These are phyloP conservation scores for Galerucella nymphaeae DNA, from an alignment of 2,888 invertebrate species.

Conservation along the genomic window DNA sequence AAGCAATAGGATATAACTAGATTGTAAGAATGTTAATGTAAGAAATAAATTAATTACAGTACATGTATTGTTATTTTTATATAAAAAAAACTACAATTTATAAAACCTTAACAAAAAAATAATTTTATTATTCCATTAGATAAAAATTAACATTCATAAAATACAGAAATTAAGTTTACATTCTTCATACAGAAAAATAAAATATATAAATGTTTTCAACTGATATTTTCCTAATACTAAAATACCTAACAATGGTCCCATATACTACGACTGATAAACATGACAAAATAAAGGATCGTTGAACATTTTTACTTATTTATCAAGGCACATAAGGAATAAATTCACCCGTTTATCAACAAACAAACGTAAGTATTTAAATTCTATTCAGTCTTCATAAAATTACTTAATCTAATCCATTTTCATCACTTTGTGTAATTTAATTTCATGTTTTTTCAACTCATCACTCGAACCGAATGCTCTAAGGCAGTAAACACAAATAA, in stretches of 20 bases:
- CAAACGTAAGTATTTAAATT: neutral
- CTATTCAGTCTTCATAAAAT: neutral
- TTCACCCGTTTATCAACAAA: neutral
- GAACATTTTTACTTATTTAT: neutral
- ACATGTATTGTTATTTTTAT: neutral
- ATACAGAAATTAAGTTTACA: too few relatives aligned
- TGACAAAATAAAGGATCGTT: too few relatives aligned
- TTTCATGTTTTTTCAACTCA: neutral
- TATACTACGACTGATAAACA: too few relatives aligned
- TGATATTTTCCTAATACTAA: too few relatives aligned
- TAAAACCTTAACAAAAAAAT: too few relatives aligned
- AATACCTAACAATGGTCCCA: too few relatives aligned
- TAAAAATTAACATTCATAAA: too few relatives aligned
- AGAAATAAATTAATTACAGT: neutral
- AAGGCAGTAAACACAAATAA: neutral
- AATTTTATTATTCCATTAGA: too few relatives aligned
- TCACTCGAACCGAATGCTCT: neutral
- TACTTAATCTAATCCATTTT: neutral
- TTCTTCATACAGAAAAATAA: too few relatives aligned
- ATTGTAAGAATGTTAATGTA: neutral
- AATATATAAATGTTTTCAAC: too few relatives aligned
- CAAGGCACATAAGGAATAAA: too few relatives aligned
- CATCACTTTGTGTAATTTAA: neutral
- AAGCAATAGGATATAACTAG: constrained; percentile 45
- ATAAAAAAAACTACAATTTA: neutral